Evolutionary conservation across 1,140 invertebrate genomes (phyloP), one percentile per base, ranked within the genome.

Genomic region (Pemphigus obesinymphae): DNA sequence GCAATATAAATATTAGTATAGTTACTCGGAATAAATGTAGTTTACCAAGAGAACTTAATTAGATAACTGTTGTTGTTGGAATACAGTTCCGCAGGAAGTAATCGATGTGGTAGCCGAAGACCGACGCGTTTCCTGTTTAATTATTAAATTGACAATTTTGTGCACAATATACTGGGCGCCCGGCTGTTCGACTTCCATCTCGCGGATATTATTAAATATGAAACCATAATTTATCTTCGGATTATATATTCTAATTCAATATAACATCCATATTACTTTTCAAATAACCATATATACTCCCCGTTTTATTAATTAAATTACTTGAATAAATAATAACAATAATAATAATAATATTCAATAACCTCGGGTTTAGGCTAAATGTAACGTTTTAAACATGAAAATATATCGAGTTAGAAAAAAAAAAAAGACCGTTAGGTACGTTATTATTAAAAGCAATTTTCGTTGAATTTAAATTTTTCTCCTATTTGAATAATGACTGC

Each of bases 11-110:
- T n/a, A n/a, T n/a, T n/a, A n/a, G n/a, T n/a, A n/a, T n/a, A n/a
- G n/a, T n/a, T n/a, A n/a, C n/a, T n/a, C n/a, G n/a, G n/a, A n/a
- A n/a, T n/a, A n/a, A n/a, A n/a, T n/a, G n/a, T n/a, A n/a, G 23
- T 58, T 58, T 26, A 58, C 53, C 11, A 58, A n/a, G 4, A 58
- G 11, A 58, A 37, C 31, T 66, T 34, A 37, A 66, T 66, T 34
- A 66, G 63, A 66, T 66, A 37, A 66, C n/a, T n/a, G n/a, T n/a
- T n/a, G n/a, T n/a, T n/a, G n/a, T 66, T 66, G 63, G 63, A 31
- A 37, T 37, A 66, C 1, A 34, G 10, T 10, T 66, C 29, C 63
- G 8, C 10, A 11, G 63, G 31, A 66, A 66, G 20, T 66, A n/a
- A 66, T 37, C 63, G 23, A 23, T 66, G 31, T 20, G 20, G 20